These are phyloP conservation scores for Tangara arthus DNA, from an alignment of 2,797 vertebrate species.

Conservation along the genomic window DNA sequence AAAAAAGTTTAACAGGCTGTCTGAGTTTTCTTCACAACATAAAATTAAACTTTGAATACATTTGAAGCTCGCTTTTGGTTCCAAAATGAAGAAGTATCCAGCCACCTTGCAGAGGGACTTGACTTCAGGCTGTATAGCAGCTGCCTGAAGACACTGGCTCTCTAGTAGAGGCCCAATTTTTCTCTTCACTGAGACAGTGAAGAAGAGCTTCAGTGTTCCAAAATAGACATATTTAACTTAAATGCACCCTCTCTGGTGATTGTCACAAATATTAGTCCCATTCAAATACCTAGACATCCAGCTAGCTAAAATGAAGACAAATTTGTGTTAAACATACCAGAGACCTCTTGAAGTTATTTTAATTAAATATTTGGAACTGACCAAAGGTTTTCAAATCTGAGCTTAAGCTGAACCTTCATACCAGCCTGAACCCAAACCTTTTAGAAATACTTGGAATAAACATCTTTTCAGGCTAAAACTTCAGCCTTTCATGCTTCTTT, in stretches of 20 bases:
- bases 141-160: neutral
- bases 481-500: neutral
- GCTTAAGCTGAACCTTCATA: neutral
- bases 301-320: neutral
- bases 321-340: neutral
- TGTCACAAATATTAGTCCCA: neutral
- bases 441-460: neutral
- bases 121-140: neutral
- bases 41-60: neutral
- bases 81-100: neutral
- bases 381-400: neutral
- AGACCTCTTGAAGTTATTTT: neutral
- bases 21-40: neutral
- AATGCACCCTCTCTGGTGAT: neutral
- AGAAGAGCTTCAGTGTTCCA: neutral
- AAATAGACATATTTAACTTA: neutral
- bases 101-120: neutral
- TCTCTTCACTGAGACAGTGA: neutral
- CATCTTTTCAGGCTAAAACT: neutral
- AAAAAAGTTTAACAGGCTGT: neutral
- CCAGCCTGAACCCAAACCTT: neutral
- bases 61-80: neutral
- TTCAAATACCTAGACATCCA: neutral
- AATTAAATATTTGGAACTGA: neutral
- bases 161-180: neutral